phyloP scores from a whole-genome alignment of 1,140 invertebrate species.

The Pseudomyrmex sp. region DNA sequence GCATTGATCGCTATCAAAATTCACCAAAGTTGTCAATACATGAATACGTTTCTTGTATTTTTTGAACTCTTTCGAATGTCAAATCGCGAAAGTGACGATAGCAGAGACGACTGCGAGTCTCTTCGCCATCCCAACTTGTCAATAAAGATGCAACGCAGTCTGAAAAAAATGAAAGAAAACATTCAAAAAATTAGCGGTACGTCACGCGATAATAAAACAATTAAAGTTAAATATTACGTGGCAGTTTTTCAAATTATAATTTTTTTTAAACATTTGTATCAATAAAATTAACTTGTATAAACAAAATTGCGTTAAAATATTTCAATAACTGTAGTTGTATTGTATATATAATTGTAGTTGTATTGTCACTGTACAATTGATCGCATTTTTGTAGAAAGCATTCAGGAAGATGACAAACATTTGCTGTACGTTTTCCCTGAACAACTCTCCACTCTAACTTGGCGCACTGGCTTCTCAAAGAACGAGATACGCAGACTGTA shows the following conservation, averaged over 20 bases:
- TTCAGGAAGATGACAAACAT: slow-evolving; percentile 63
- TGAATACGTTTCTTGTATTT: neutral
- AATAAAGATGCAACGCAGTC: slow-evolving; percentile 78
- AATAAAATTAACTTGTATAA: neutral
- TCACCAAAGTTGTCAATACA: neutral
- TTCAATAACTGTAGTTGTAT: slow-evolving; percentile 52
- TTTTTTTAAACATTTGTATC: no score
- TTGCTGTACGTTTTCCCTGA: slow-evolving; percentile 72
- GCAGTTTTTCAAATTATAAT: no score
- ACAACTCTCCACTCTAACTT: slow-evolving; percentile 66
- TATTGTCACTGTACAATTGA: slow-evolving; percentile 35
- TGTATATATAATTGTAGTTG: slow-evolving; percentile 41
- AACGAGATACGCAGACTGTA: slow-evolving; percentile 78
- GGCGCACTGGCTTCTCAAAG: slow-evolving; percentile 77
- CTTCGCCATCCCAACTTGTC: slow-evolving; percentile 70
- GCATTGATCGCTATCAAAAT: neutral
- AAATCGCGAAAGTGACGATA: slow-evolving; percentile 14
- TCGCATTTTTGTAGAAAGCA: slow-evolving; percentile 63
- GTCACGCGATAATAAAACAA: neutral
- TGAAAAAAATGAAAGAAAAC: slow-evolving; percentile 78
- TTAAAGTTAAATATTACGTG: neutral
- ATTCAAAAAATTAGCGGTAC: slow-evolving; percentile 80
- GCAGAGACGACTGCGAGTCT: slow-evolving; percentile 31
- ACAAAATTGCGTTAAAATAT: neutral
- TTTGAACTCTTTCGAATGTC: slow-evolving; percentile 50